Evolutionary conservation across 2,113 vertebrate species (phyloP).

Genomic region (Xenopus laevis): DNA sequence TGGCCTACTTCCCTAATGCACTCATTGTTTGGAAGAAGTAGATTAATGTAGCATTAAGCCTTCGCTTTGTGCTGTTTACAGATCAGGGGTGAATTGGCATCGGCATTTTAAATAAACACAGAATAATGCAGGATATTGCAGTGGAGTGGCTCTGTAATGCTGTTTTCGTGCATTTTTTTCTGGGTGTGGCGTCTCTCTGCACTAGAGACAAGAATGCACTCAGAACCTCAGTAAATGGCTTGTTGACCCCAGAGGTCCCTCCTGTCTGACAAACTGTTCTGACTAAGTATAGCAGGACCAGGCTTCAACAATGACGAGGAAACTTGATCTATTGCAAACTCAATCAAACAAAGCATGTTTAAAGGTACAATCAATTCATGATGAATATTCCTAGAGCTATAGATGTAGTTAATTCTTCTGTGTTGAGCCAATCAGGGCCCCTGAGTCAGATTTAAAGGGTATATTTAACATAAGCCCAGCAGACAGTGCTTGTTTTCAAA

Average conservation of each 20-base stretch:
- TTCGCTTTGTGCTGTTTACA: slow-evolving; percentile 50
- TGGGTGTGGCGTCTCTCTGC: slow-evolving; percentile 27
- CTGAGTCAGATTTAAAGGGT: too few relatives aligned
- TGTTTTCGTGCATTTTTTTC: slow-evolving; percentile 21
- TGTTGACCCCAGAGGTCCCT: slow-evolving; percentile 33
- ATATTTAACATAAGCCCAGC: too few relatives aligned
- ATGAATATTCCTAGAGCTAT: too few relatives aligned
- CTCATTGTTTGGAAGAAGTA: slow-evolving; percentile 45
- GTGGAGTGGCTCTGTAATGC: slow-evolving; percentile 24
- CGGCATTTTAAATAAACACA: slow-evolving; percentile 45
- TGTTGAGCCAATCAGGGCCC: too few relatives aligned
- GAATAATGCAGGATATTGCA: slow-evolving; percentile 20
- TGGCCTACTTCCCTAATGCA: slow-evolving; percentile 42
- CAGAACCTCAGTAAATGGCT: slow-evolving; percentile 30
- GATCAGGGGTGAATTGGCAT: slow-evolving; percentile 46
- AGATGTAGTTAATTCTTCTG: too few relatives aligned
- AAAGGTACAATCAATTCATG: too few relatives aligned
- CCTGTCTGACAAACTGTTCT: slow-evolving; percentile 25
- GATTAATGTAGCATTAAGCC: slow-evolving; percentile 52
- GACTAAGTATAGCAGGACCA: slow-evolving; percentile 18
- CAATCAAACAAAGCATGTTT: not conserved
- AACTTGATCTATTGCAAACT: slow-evolving; percentile 16
- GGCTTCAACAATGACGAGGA: not conserved
- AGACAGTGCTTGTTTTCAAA: too few relatives aligned
- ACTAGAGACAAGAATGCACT: slow-evolving; percentile 26